A percentile compares a stretch with the other conserved stretches of the same genome.
Conservation (phyloP, 2,113 vertebrate genomes). For the Boleophthalmus pectinirostris region DNA sequence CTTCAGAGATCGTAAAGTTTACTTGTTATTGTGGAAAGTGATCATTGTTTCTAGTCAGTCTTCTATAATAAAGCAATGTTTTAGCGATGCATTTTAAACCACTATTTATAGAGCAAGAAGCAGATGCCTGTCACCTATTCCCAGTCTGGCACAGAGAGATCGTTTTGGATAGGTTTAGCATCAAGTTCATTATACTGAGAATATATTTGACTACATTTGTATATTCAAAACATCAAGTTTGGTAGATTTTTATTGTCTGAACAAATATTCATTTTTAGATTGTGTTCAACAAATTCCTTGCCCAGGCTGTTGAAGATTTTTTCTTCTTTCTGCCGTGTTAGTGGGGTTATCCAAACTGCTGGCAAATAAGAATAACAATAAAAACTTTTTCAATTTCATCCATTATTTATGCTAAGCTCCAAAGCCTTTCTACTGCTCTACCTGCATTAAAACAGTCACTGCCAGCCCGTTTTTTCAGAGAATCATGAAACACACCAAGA, state of each 20-base stretch:
- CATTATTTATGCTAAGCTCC: constrained; percentile 10
- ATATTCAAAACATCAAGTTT: not conserved
- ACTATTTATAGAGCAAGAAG: too few relatives aligned
- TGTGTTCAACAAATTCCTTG: not conserved
- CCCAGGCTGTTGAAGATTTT: not conserved
- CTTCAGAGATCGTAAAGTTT: not conserved
- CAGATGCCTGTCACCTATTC: too few relatives aligned
- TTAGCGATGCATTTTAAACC: too few relatives aligned
- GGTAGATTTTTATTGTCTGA: too few relatives aligned
- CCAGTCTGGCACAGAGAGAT: too few relatives aligned
- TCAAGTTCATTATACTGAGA: too few relatives aligned
- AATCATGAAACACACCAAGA: constrained; percentile 2
- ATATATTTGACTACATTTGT: too few relatives aligned
- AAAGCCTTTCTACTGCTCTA: not conserved
- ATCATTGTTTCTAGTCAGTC: too few relatives aligned
- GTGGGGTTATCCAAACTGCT: not conserved
- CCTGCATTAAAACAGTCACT: constrained; percentile 6
- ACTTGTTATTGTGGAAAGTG: too few relatives aligned
- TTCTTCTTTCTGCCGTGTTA: not conserved
- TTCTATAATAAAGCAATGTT: too few relatives aligned
- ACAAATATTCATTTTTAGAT: not conserved
- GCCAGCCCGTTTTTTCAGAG: not conserved
- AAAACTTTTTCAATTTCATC: constrained; percentile 4
- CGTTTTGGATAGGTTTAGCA: too few relatives aligned
- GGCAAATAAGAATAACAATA: constrained; percentile 1